These are phyloP conservation scores for Clytia hemisphaerica DNA, from an alignment of 30 jellyfish, hydroid and myxozoan genomes.

Conservation along the genomic window DNA sequence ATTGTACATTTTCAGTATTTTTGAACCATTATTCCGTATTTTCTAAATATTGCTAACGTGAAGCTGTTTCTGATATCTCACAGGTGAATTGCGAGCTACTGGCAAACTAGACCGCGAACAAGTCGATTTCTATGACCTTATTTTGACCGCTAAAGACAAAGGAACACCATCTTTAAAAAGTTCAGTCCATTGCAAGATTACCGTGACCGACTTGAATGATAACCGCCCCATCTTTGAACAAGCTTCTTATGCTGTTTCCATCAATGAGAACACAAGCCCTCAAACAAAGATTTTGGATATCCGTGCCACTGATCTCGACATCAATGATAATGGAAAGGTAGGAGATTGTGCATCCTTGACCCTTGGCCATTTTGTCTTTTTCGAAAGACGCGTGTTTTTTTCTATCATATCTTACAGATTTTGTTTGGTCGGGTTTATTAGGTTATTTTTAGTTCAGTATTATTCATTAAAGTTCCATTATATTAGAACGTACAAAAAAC, in stretches of 20 bases:
- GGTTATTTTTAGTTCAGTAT: too few species aligned
- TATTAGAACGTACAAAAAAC: too few species aligned
- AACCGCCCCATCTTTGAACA: conserved; percentile 81
- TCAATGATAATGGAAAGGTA: conserved; percentile 60
- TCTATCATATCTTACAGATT: too few species aligned
- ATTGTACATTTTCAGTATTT: too few species aligned
- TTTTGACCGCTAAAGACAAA: conserved; percentile 66
- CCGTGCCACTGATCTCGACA: conserved; percentile 70
- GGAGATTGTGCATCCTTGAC: too few species aligned
- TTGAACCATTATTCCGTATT: too few species aligned
- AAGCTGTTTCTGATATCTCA: too few species aligned
- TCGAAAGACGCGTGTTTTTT: too few species aligned
- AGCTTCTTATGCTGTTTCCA: conserved; percentile 16
- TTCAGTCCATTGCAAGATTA: conserved; percentile 26
- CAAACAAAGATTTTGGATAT: conserved; percentile 38
- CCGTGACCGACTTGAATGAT: conserved; percentile 65
- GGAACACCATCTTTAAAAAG: conserved; percentile 69
- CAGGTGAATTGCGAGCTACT: conserved; percentile 49
- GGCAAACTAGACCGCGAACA: conserved; percentile 58
- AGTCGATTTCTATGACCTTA: conserved; percentile 37
- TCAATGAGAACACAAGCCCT: conserved; percentile 59
- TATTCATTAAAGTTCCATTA: too few species aligned
- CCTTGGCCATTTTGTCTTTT: too few species aligned
- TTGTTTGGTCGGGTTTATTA: too few species aligned
- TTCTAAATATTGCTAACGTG: too few species aligned